Evolutionary conservation across 2,888 invertebrate species (phyloP).

Genomic region (Caenorhabditis imperialis): DNA sequence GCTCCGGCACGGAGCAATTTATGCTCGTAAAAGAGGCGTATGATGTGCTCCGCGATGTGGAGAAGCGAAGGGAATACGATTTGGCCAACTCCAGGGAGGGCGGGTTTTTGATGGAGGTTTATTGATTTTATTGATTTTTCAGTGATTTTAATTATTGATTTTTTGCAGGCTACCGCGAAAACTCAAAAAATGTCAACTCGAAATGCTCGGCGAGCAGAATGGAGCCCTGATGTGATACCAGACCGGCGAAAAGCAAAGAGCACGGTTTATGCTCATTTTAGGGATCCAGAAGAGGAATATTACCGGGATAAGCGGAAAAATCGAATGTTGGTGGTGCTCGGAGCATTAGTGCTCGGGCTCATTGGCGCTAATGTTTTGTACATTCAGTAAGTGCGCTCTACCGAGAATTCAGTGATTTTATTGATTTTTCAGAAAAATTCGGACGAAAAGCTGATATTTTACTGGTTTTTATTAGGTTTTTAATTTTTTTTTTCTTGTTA

Average conservation of each 20-base stretch:
- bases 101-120: conserved; percentile 52
- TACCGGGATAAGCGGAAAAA: conserved; percentile 42
- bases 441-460: too few species aligned
- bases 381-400: conserved; percentile 14
- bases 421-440: conserved; percentile 28
- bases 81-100: conserved; percentile 41
- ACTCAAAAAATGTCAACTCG: conserved; percentile 38
- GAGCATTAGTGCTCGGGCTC: conserved; percentile 12
- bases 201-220: conserved; percentile 51
- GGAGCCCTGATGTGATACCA: conserved; percentile 49
- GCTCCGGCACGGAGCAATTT: conserved; percentile 52
- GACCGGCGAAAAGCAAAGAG: conserved; percentile 18
- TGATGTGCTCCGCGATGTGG: conserved; percentile 45
- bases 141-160: background rate
- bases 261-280: conserved; percentile 39
- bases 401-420: background rate
- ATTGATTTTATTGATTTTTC: background rate
- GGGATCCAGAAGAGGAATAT: conserved; percentile 59
- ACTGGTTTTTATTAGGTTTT: too few species aligned
- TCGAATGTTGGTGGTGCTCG: conserved; percentile 29
- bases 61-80: conserved; percentile 53
- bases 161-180: conserved; percentile 23
- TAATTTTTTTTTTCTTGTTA: too few species aligned
- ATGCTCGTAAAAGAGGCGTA: conserved; percentile 59
- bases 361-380: conserved; percentile 43